Evolutionary conservation across 2,113 vertebrate species (phyloP), one percentile per base, ranked within the genome.

Genomic region (Bubo blakistoni): DNA sequence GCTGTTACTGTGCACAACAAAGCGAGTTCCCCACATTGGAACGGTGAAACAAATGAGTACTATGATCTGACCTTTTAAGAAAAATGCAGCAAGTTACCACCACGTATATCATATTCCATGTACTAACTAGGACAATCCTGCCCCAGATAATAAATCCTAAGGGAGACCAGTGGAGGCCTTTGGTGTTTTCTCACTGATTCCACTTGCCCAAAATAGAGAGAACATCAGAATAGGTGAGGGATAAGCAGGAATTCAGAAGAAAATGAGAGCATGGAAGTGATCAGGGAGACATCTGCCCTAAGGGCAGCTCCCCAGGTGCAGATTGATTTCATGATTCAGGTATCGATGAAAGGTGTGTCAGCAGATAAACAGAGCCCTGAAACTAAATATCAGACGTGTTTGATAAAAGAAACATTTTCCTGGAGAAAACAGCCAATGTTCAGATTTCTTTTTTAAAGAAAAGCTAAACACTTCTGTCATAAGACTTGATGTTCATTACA

Each of bases 51-150:
- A 54, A 22, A 26, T 5, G 3, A 81, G 5, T 6, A 8, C 32
- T 14, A 1, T 3, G 16, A 47, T 70, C 30, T 61, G 51, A 7
- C 1, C 15, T 20, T 16, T 19, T 13, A 8, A 24, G n/a, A 52
- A 54, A 54, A 38, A 16, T 15, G 54, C 40, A 76, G 38, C 34
- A 57, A 4, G 11, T 52, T n/a, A 25, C 26, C 54, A 40, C 22
- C 51, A 38, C 0, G 0, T 42, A 3, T 32, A 88, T 30, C 38
- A 9, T 22, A 25, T 2, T 51, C 72, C 2, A 0, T 16, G 49
- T 52, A 57, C 29, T 38, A 17, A 9, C 6, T 2, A 25, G 26
- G 36, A 30, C 5, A 44, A 24, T 27, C 7, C 36, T 71, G 17
- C 19, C 26, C 42, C 3, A 8, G 10, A 29, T 34, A 51, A 52